Conservation (phyloP, 2,797 vertebrate genomes). For the Carapus acus region DNA sequence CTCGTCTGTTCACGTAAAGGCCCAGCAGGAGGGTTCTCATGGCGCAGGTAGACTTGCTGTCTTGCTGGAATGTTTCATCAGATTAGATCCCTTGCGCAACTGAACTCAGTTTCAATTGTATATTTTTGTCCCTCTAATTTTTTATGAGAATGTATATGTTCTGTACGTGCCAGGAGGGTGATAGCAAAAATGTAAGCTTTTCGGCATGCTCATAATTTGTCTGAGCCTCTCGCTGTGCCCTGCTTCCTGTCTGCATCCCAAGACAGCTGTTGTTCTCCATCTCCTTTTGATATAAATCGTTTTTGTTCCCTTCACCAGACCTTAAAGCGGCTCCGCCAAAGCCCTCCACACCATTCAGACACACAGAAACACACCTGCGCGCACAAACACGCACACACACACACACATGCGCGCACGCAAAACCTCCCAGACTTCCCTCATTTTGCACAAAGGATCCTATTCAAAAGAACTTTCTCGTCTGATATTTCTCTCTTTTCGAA, state of each 20-base stretch:
- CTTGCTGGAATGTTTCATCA: slow-evolving; percentile 7
- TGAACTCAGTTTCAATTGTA: slow-evolving; percentile 8
- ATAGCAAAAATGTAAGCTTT: slow-evolving; percentile 19
- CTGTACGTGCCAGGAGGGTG: slow-evolving; percentile 2
- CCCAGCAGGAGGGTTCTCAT: slow-evolving; percentile 29
- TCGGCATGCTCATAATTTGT: background rate
- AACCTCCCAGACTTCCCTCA: slow-evolving; percentile 48
- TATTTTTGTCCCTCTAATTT: slow-evolving; percentile 6
- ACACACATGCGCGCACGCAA: slow-evolving; percentile 35
- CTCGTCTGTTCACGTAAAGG: slow-evolving; percentile 26
- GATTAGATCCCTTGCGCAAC: slow-evolving; percentile 8
- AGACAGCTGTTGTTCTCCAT: slow-evolving; percentile 44
- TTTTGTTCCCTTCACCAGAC: slow-evolving; percentile 30
- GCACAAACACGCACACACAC: slow-evolving; percentile 30
- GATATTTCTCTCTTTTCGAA: slow-evolving; percentile 58
- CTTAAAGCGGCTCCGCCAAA: slow-evolving; percentile 37
- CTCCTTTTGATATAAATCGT: slow-evolving; percentile 41
- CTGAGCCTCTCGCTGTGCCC: background rate
- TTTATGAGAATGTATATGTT: slow-evolving; percentile 1
- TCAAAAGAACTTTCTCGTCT: slow-evolving; percentile 49
- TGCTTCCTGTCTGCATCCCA: background rate
- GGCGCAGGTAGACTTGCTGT: slow-evolving; percentile 26
- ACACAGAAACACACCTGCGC: slow-evolving; percentile 11
- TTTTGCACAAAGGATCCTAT: slow-evolving; percentile 60
- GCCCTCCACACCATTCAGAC: slow-evolving; percentile 28